Evolutionary conservation across 2,888 invertebrate species (phyloP), one percentile per base, ranked within the genome.

Genomic region (Calameuta filiformis): DNA sequence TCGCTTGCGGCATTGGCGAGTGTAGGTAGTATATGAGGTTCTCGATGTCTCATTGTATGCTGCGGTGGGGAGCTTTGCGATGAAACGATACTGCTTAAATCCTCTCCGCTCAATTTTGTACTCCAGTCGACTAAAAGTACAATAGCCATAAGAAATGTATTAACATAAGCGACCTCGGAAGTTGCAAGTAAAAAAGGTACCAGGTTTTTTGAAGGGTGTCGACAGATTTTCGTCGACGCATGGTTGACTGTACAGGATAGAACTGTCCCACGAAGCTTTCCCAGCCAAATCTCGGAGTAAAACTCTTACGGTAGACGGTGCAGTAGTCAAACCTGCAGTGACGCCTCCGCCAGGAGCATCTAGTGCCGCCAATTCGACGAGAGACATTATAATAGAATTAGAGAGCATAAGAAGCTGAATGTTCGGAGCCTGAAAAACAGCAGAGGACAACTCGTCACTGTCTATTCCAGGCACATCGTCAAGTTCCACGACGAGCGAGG

Each of bases 201-300:
- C 86, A 76, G 84, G 79, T 73, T 88, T 89, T 37, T 79, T 80
- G 79, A 85, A 83, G 56, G 86, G 80, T 31, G 85, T 15, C 30
- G 87, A 82, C 56, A 83, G 35, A 69, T 90, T 87, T 1, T 88
- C 87, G 40, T 89, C 89, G 4, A 79, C 69, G 12, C 81, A 86
- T 0, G 96, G 96, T 86, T 96, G 95, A 89, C 96, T 95, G 92
- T 97, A 97, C 0, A 99, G 93, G 79, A 98, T 96, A 0, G 98
- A 97, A 69, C 97, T 97, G 92, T 99, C 98, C 98, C 99, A 99
- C 87, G 97, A 97, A 75, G 97, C 97, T 92, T 98, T 99, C 75
- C 99, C 98, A 40, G 97, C 96, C 77, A 98, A 93, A 92, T 98
- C 98, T 12, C 99, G 94, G 80, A 98, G 92, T 23, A 99, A 92